Conservation (phyloP, 2,888 invertebrate genomes). For the Hedychridium roseum region DNA sequence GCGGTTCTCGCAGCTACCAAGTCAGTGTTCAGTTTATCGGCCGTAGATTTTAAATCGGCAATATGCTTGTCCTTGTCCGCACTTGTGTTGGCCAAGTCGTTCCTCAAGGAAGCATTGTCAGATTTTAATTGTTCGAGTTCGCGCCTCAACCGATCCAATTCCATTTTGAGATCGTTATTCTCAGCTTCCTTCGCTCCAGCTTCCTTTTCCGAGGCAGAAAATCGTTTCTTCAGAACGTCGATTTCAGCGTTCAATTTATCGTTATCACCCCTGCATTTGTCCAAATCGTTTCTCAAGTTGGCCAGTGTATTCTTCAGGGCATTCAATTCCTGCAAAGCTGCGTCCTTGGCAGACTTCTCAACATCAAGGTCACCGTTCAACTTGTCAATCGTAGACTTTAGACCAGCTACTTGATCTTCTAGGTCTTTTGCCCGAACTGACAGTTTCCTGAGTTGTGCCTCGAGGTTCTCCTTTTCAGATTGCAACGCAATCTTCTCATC, state of each 20-base stretch:
- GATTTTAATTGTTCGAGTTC: conserved; percentile 1
- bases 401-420: conserved; percentile 9
- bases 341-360: conserved; percentile 15
- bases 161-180: conserved; percentile 7
- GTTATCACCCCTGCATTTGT: conserved; percentile 3
- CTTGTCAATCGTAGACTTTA: conserved; percentile 16
- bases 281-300: conserved; percentile 12
- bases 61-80: conserved; percentile 16
- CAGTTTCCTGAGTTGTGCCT: too few relatives aligned
- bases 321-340: conserved; percentile 13
- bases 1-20: conserved; percentile 21
- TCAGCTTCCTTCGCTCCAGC: conserved; percentile 9
- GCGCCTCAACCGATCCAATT: conserved; percentile 4
- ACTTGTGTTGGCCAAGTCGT: conserved; percentile 16
- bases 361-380: too few relatives aligned
- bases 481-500: too few relatives aligned
- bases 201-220: background rate
- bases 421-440: too few relatives aligned
- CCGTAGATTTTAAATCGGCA: conserved; percentile 21
- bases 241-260: background rate
- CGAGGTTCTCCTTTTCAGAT: too few relatives aligned
- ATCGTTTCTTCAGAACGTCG: conserved; percentile 6
- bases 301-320: conserved; percentile 10
- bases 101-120: conserved; percentile 7
- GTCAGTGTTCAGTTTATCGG: conserved; percentile 27